Conservation (phyloP, 2,113 vertebrate species). For the Neotoma lepida region DNA sequence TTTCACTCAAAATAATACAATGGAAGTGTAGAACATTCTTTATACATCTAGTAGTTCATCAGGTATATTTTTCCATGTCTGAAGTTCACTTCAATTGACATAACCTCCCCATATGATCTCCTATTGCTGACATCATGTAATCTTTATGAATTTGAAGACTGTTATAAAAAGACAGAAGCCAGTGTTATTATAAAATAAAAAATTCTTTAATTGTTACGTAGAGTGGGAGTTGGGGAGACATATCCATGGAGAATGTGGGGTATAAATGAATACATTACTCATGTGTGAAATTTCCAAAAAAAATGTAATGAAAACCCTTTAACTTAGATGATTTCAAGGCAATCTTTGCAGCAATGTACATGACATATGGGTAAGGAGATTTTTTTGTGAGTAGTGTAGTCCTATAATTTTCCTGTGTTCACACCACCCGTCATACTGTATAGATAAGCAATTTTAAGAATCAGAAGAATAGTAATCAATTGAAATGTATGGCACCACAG, state of each 20-base stretch:
- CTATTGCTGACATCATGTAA: background rate
- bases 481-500: background rate
- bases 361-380: background rate
- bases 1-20: background rate
- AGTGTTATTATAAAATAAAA: background rate
- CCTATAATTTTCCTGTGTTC: background rate
- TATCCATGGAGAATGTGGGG: too few species aligned
- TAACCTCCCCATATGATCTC: background rate
- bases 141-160: slow-evolving; percentile 1
- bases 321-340: background rate
- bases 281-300: background rate
- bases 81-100: background rate
- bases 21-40: background rate
- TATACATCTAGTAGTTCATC: background rate
- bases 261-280: background rate
- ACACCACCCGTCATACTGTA: background rate
- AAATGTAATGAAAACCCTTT: background rate
- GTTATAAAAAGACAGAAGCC: background rate
- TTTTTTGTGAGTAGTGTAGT: background rate
- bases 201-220: background rate
- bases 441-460: background rate
- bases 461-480: slow-evolving; percentile 22
- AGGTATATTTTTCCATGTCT: background rate
- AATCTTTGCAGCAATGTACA: background rate
- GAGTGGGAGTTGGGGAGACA: background rate